These are phyloP conservation scores for Vireo griseus DNA, from an alignment of 2,797 vertebrate species.

Conservation along the genomic window DNA sequence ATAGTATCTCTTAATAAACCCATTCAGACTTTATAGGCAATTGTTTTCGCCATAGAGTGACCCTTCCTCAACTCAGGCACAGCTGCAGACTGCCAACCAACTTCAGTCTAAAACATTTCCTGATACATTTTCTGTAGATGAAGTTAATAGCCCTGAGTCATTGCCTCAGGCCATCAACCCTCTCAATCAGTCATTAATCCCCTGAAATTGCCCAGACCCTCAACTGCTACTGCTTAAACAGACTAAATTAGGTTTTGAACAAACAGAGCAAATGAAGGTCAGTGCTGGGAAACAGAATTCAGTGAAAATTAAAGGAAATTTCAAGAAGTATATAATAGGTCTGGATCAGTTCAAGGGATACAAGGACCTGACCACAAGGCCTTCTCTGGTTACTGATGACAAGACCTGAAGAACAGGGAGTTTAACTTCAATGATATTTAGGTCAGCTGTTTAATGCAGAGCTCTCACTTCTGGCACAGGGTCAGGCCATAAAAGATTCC, in stretches of 20 bases:
- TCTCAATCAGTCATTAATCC: slow-evolving; percentile 34
- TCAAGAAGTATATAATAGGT: not conserved
- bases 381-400: not conserved
- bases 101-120: slow-evolving; percentile 14
- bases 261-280: slow-evolving; percentile 47
- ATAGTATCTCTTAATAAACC: slow-evolving; percentile 6
- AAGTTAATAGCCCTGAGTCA: slow-evolving; percentile 15
- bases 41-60: not conserved
- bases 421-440: not conserved
- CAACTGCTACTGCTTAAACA: not conserved
- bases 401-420: not conserved
- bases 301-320: slow-evolving; percentile 1
- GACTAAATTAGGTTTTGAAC: slow-evolving; percentile 5
- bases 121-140: not conserved
- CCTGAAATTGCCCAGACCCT: slow-evolving; percentile 11
- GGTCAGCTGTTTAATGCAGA: not conserved
- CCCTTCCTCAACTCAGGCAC: not conserved
- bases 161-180: slow-evolving; percentile 16
- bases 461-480: not conserved
- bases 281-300: not conserved
- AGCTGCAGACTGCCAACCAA: not conserved
- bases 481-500: not conserved
- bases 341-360: not conserved
- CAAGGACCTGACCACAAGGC: not conserved
- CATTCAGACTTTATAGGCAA: slow-evolving; percentile 5